Conservation (phyloP, 2,113 vertebrate species). For the Lates calcarifer region DNA sequence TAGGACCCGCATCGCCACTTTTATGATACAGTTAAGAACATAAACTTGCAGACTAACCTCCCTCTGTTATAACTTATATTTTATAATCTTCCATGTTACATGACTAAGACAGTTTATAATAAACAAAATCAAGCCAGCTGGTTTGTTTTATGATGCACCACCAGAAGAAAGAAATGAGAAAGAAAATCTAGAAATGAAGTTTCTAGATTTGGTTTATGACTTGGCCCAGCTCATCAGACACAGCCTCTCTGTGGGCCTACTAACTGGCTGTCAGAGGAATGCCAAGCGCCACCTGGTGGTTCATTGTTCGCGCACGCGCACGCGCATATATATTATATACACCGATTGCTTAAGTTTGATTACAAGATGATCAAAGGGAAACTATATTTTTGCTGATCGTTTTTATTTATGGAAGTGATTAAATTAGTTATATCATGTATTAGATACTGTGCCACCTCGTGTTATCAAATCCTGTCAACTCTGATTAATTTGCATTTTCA, state of each 20-base stretch:
- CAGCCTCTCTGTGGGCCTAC: neutral
- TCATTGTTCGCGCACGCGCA: neutral
- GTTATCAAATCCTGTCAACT: neutral
- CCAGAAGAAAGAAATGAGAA: too few species aligned
- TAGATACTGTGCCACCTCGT: neutral
- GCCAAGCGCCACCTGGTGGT: constrained; percentile 44
- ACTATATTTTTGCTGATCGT: neutral
- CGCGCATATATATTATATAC: neutral
- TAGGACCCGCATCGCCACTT: neutral
- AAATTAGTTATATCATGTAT: too few species aligned
- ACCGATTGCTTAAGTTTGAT: neutral
- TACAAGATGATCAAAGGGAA: neutral
- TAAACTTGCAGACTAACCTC: neutral
- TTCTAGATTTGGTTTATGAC: too few species aligned
- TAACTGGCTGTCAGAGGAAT: too few species aligned
- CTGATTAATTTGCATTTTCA: neutral
- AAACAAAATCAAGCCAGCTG: too few species aligned
- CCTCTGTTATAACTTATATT: too few species aligned
- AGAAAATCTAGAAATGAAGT: too few species aligned
- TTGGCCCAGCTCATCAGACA: too few species aligned
- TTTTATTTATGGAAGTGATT: neutral
- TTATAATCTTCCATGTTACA: too few species aligned
- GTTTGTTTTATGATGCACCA: too few species aligned
- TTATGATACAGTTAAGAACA: neutral
- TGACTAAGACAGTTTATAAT: too few species aligned